These are phyloP conservation scores for Cetonia aurata DNA, from an alignment of 2,888 invertebrate genomes.

Conservation along the genomic window DNA sequence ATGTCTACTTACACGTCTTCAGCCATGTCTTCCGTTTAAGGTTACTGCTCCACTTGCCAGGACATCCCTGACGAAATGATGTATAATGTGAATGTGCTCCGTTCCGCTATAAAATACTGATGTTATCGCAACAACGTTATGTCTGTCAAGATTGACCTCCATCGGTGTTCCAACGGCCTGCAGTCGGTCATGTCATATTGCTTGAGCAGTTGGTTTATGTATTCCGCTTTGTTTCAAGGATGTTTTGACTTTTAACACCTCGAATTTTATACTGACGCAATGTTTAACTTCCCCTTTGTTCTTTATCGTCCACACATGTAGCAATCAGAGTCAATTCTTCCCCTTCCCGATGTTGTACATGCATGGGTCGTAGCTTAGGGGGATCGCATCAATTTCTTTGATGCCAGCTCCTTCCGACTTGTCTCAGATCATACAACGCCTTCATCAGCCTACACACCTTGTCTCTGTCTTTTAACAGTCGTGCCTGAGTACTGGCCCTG, in stretches of 20 bases:
- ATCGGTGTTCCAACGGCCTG: constrained; percentile 53
- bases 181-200: constrained; percentile 54
- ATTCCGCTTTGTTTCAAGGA: constrained; percentile 49
- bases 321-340: constrained; percentile 48
- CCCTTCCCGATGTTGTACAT: too few species aligned
- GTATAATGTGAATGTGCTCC: constrained; percentile 47
- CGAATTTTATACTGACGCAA: constrained; percentile 54
- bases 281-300: constrained; percentile 49
- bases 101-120: constrained; percentile 42
- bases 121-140: constrained; percentile 24
- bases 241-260: constrained; percentile 41
- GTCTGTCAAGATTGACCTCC: constrained; percentile 41
- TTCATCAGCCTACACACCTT: constrained; percentile 6
- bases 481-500: too few species aligned
- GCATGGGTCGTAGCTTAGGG: constrained; percentile 4
- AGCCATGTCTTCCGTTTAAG: constrained; percentile 26
- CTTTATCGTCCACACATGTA: constrained; percentile 54
- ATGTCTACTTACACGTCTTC: too few species aligned
- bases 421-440: background rate
- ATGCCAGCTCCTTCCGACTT: constrained; percentile 9
- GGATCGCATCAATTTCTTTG: background rate
- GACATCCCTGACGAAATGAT: constrained; percentile 42
- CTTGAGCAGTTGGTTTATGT: too few species aligned
- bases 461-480: background rate
- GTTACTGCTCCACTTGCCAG: constrained; percentile 11